These are phyloP conservation scores for Lycodopsis pacificus DNA, from an alignment of 2,797 vertebrate species.

Conservation along the genomic window DNA sequence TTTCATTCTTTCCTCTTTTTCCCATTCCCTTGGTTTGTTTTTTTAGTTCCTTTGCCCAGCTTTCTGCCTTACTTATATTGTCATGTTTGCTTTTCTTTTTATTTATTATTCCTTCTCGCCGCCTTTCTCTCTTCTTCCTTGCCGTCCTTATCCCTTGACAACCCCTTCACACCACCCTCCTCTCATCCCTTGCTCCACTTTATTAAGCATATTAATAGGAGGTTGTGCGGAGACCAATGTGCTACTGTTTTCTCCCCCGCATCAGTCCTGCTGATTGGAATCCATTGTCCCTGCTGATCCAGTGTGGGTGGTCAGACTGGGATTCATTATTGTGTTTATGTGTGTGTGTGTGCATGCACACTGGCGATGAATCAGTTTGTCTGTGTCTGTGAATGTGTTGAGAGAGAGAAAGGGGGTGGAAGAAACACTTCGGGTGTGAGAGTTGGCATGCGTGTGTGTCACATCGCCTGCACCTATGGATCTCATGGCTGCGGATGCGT, in stretches of 20 bases:
- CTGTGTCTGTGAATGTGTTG: slow-evolving; percentile 33
- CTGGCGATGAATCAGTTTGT: background rate
- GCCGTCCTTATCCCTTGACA: background rate
- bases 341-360: background rate
- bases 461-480: slow-evolving; percentile 54
- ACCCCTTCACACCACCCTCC: slow-evolving; percentile 4
- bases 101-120: background rate
- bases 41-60: background rate
- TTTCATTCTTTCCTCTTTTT: background rate
- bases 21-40: slow-evolving; percentile 1
- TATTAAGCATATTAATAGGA: slow-evolving; percentile 62
- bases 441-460: slow-evolving; percentile 36
- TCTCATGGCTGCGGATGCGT: slow-evolving; percentile 46
- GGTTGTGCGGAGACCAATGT: slow-evolving; percentile 56
- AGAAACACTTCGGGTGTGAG: slow-evolving; percentile 58
- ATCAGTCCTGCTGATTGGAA: slow-evolving; percentile 67
- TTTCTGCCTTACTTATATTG: background rate
- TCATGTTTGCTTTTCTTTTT: background rate
- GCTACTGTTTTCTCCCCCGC: slow-evolving; percentile 53
- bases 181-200: slow-evolving; percentile 19
- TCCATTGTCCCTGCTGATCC: slow-evolving; percentile 70
- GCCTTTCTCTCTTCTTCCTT: background rate
- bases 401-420: slow-evolving; percentile 12
- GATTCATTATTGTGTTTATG: slow-evolving; percentile 54
- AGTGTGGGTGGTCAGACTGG: slow-evolving; percentile 70